These are phyloP conservation scores for Dorcus parallelipipedus DNA, from an alignment of 2,888 invertebrate genomes.

Conservation along the genomic window DNA sequence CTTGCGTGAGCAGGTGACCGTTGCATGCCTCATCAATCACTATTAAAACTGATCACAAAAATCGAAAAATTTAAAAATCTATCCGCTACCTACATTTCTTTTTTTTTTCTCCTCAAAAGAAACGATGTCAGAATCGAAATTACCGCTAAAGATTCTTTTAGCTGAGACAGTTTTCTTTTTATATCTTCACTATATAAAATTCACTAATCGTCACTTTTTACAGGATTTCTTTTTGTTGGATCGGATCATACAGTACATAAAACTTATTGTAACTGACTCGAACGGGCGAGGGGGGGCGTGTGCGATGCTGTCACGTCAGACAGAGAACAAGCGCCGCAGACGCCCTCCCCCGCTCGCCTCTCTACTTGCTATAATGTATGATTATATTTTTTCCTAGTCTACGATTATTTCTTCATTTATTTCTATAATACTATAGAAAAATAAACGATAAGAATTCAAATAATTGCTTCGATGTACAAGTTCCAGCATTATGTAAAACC, in stretches of 20 bases:
- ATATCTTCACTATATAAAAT: constrained; percentile 4
- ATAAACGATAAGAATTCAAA: neutral
- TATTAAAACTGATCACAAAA: no score
- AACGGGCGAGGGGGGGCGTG: constrained; percentile 1
- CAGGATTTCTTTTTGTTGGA: constrained; percentile 28
- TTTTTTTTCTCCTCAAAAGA: no score
- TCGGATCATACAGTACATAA: constrained; percentile 35
- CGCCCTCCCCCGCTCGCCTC: neutral
- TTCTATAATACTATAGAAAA: constrained; percentile 14
- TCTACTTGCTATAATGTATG: constrained; percentile 16
- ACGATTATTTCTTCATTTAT: constrained; percentile 13
- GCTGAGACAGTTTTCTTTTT: neutral
- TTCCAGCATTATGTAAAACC: neutral
- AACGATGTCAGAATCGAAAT: no score
- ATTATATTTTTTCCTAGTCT: constrained; percentile 16
- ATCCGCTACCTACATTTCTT: no score
- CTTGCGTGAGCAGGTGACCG: no score
- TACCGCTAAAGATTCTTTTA: neutral
- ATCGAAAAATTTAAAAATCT: no score
- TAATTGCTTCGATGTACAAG: neutral
- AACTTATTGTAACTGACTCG: constrained; percentile 29
- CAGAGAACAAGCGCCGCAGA: neutral
- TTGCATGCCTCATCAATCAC: no score
- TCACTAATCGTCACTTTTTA: constrained; percentile 20
- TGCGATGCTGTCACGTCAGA: neutral